Evolutionary conservation across 2,797 vertebrate genomes (phyloP).

Genomic region (Mormyrus proboscirostris): DNA sequence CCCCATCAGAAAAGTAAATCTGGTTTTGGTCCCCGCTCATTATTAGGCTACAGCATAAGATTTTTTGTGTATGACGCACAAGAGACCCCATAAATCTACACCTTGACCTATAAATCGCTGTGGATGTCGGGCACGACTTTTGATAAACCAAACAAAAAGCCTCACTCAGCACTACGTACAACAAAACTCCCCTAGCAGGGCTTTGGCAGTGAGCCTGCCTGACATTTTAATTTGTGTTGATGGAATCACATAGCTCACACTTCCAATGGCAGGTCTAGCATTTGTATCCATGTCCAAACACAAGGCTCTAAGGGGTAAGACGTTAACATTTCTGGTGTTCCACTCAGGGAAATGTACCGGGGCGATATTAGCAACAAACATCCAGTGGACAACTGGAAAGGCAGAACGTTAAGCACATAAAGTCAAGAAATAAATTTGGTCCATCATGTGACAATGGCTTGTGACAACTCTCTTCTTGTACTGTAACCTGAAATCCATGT

Average conservation of each 20-base stretch:
- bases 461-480: neutral
- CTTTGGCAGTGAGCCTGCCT: neutral
- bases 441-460: neutral
- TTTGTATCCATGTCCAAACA: slow-evolving; percentile 19
- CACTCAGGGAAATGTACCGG: neutral
- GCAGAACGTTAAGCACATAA: neutral
- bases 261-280: neutral
- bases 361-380: slow-evolving; percentile 13
- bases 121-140: neutral
- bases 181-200: neutral
- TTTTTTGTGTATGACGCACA: neutral
- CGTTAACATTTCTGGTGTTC: neutral
- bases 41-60: neutral
- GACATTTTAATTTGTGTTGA: slow-evolving; percentile 14
- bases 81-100: neutral
- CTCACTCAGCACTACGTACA: neutral
- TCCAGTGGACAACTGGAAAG: neutral
- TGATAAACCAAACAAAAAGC: neutral
- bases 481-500: neutral
- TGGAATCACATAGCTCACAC: slow-evolving; percentile 9
- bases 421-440: neutral
- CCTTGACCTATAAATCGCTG: neutral
- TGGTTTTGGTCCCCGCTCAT: neutral
- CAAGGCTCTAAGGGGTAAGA: neutral
- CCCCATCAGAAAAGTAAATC: neutral